Evolutionary conservation across 2,113 vertebrate species (phyloP).

Genomic region (Rhea pennata): DNA sequence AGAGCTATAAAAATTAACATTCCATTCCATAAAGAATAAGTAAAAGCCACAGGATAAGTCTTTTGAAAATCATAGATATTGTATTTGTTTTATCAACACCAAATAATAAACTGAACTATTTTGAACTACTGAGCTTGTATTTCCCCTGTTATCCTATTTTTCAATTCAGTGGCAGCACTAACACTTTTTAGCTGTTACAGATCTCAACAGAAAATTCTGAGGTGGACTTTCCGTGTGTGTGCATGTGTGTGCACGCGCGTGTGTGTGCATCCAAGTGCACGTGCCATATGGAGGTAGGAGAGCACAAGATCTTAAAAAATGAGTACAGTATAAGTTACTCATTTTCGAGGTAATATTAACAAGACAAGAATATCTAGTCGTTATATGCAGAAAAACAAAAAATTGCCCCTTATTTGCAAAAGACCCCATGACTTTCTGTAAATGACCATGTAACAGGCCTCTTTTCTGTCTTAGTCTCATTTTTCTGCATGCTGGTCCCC

Average conservation of each 20-base stretch:
- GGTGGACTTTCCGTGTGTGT: fast-evolving
- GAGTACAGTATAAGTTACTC: background rate
- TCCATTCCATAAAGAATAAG: background rate
- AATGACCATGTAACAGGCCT: background rate
- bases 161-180: background rate
- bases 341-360: background rate
- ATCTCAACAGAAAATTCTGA: background rate
- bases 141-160: background rate
- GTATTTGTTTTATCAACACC: background rate
- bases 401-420: background rate
- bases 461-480: background rate
- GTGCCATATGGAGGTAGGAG: background rate
- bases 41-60: background rate
- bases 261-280: background rate
- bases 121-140: background rate
- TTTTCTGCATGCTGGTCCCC: background rate
- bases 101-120: background rate
- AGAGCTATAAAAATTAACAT: background rate
- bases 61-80: background rate
- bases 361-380: background rate
- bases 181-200: background rate
- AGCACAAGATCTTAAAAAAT: background rate
- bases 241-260: fast-evolving
- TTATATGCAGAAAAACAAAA: background rate
- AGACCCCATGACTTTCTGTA: background rate